Evolutionary conservation across 2,888 invertebrate genomes (phyloP).

Genomic region (Gryllus longicercus): DNA sequence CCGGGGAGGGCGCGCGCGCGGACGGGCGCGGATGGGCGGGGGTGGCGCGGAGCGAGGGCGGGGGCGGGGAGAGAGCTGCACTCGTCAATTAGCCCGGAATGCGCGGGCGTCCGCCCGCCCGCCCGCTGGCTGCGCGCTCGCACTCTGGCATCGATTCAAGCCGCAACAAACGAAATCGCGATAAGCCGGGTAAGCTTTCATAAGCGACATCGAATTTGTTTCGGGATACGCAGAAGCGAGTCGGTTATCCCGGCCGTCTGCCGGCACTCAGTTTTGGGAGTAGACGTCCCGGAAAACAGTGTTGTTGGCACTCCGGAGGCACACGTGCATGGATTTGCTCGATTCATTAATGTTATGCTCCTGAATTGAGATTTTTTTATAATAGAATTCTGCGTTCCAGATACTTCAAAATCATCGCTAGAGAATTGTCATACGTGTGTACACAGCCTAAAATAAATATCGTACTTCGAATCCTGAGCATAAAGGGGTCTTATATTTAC

Average conservation of each 20-base stretch:
- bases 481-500: no score
- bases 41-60: neutral
- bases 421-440: no score
- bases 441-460: no score
- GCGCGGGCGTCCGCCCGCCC: neutral
- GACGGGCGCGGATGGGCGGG: neutral
- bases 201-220: conserved; percentile 2
- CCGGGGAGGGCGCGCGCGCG: neutral
- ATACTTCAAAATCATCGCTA: no score
- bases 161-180: neutral
- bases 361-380: no score
- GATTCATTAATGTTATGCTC: no score
- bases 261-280: no score
- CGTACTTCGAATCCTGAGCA: no score
- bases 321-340: no score
- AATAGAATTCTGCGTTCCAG: no score
- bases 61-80: neutral
- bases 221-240: neutral
- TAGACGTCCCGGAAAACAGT: no score
- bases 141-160: neutral
- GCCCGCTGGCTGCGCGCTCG: neutral
- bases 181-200: neutral
- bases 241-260: neutral
- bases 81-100: neutral
- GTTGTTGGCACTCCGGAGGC: no score